phyloP scores from a whole-genome alignment of 2,797 vertebrate species.

The Enteromius radiatus region DNA sequence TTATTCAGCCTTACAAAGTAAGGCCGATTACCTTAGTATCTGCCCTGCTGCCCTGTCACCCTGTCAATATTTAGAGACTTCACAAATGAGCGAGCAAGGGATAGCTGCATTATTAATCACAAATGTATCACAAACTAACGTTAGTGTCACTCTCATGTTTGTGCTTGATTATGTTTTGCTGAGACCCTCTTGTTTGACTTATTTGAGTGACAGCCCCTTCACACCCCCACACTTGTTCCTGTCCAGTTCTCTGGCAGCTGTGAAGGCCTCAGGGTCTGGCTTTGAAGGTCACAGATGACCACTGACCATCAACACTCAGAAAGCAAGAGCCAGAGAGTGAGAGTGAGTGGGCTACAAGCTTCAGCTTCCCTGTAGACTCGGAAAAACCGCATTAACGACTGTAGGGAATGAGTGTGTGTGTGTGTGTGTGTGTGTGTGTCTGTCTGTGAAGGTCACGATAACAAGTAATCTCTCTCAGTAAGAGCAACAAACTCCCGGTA shows the following conservation, averaged over 20 bases:
- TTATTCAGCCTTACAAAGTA: constrained; percentile 64
- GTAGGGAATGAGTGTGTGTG: constrained; percentile 4
- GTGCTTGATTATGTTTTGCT: neutral
- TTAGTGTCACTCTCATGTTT: constrained; percentile 26
- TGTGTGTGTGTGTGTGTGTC: constrained; percentile 31
- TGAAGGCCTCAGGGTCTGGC: constrained; percentile 54
- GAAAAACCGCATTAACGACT: constrained; percentile 19
- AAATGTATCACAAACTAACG: neutral
- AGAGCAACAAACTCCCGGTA: constrained; percentile 34
- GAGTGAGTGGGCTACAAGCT: constrained; percentile 19
- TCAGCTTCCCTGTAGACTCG: constrained; percentile 37
- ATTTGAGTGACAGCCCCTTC: constrained; percentile 52
- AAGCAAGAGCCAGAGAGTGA: constrained; percentile 21
- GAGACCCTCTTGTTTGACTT: neutral
- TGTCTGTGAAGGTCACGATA: constrained; percentile 51
- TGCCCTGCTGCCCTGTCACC: constrained; percentile 46
- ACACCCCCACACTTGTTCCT: constrained; percentile 5
- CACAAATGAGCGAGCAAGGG: neutral
- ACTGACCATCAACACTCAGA: constrained; percentile 37
- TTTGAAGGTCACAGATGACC: constrained; percentile 67
- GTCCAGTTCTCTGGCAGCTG: constrained; percentile 14
- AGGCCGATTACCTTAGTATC: constrained; percentile 52
- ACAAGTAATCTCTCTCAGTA: constrained; percentile 38
- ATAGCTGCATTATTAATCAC: constrained; percentile 53
- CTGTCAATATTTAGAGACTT: constrained; percentile 57